These are phyloP conservation scores for Tachuris rubrigastra DNA, from an alignment of 2,113 vertebrate genomes.

Conservation along the genomic window DNA sequence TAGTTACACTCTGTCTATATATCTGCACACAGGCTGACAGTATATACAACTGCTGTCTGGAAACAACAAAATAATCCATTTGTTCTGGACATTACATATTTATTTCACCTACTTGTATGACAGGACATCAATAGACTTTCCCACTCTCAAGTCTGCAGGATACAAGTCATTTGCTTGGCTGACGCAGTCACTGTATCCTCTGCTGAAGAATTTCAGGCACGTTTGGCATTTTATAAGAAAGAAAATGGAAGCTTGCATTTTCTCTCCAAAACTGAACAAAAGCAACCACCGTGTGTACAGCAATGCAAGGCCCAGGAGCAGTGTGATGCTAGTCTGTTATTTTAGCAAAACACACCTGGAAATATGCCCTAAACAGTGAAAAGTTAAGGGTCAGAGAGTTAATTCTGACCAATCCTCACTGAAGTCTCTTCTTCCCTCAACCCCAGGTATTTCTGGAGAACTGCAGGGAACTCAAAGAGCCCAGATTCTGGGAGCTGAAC, in stretches of 20 bases:
- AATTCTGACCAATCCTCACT: neutral
- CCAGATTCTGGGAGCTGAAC: neutral
- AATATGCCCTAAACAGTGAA: neutral
- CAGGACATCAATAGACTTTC: neutral
- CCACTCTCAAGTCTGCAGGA: neutral
- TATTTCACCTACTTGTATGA: neutral
- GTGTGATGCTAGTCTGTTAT: neutral
- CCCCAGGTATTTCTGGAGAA: neutral
- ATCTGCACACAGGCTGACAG: neutral
- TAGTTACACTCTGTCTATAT: neutral
- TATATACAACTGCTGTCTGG: neutral
- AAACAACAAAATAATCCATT: neutral
- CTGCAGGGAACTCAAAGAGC: neutral
- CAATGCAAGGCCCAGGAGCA: neutral
- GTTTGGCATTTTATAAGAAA: neutral
- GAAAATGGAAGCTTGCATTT: neutral
- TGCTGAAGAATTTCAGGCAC: neutral
- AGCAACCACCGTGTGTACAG: neutral
- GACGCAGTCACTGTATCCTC: neutral
- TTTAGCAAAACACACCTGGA: neutral
- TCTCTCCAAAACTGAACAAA: neutral
- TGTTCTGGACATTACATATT: neutral
- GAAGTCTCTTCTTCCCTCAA: neutral
- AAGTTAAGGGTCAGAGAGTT: neutral
- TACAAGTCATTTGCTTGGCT: neutral